These are phyloP conservation scores for Cotesia vestalis DNA, from an alignment of 1,140 invertebrate species.

Conservation along the genomic window DNA sequence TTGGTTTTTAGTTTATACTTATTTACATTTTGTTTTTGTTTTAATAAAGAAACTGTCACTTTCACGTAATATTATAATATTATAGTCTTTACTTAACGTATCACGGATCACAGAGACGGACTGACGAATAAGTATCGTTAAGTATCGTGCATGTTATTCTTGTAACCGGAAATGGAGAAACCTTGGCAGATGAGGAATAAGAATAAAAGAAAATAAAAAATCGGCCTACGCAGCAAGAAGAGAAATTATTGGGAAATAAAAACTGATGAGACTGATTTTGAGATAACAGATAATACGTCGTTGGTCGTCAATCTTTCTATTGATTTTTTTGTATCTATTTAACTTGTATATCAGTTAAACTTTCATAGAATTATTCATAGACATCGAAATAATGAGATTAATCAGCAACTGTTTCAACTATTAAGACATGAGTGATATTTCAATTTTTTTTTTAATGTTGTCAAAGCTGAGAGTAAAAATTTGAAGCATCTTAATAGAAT, in stretches of 20 bases:
- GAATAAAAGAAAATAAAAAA: slow-evolving; percentile 16
- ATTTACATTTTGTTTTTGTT: too few relatives aligned
- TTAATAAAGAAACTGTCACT: background rate
- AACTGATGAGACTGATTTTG: background rate
- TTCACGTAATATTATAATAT: background rate
- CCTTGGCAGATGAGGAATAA: slow-evolving; percentile 19
- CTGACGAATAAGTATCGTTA: background rate
- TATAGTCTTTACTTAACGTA: background rate
- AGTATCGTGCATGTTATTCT: slow-evolving; percentile 11
- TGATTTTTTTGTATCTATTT: background rate
- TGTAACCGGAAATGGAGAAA: slow-evolving; percentile 34
- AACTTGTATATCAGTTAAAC: too few relatives aligned
- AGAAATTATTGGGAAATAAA: slow-evolving; percentile 32
- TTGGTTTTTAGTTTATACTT: background rate
- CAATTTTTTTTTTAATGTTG: too few relatives aligned
- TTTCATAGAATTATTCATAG: too few relatives aligned
- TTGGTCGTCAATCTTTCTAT: background rate
- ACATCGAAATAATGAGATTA: too few relatives aligned
- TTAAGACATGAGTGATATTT: too few relatives aligned
- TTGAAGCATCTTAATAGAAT: too few relatives aligned
- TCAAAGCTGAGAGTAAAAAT: too few relatives aligned
- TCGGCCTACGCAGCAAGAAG: slow-evolving; percentile 30
- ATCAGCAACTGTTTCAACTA: too few relatives aligned
- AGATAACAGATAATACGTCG: slow-evolving; percentile 13
- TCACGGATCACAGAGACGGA: slow-evolving; percentile 19